Evolutionary conservation across 2,888 invertebrate genomes (phyloP), one percentile per base, ranked within the genome.

Genomic region (Sinotaia quadrata): DNA sequence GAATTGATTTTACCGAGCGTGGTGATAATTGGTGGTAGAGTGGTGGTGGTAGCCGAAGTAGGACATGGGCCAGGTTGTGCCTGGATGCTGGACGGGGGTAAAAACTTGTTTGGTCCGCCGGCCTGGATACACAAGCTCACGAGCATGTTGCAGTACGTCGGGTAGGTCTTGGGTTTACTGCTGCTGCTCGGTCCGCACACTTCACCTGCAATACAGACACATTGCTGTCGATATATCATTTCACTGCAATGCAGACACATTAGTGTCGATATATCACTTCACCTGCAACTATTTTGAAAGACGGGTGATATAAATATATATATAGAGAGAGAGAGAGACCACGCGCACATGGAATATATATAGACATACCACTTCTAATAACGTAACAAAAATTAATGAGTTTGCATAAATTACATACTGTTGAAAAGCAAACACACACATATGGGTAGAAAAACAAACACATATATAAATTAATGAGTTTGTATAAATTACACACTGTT

Each of bases 181-280:
- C 18, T 5, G 4, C 47, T 47, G 27, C 27, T 7, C 33, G 73
- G 73, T 3, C 73, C 73, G 31, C 73, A 73, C n/a, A 73, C 68
- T 31, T 49, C 18, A 24, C 47, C 47, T 47, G 8, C 47, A 4
- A 8, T 24, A 47, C 47, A 18, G 47, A 47, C 12, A 47, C n/a
- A 41, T 18, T 41, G 41, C 15, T 12, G 3, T 3, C 41, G n/a
- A 18, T 18, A n/a, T 41, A 3, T 12, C n/a, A 41, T 41, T 3
- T 41, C 2, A n/a, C n/a, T n/a, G n/a, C n/a, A n/a, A 41, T 41
- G 41, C 15, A 41, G n/a, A n/a, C 41, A 41, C 15, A n/a, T 41
- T 41, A 12, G 3, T 12, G 3, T 3, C 41, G n/a, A 18, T 18
- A n/a, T 41, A 3, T 12, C n/a, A 41, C n/a, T 3, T 41, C 2